Base-by-base conservation (phyloP, 1,140 invertebrate species). In the Magallana ariakensis region DNA sequence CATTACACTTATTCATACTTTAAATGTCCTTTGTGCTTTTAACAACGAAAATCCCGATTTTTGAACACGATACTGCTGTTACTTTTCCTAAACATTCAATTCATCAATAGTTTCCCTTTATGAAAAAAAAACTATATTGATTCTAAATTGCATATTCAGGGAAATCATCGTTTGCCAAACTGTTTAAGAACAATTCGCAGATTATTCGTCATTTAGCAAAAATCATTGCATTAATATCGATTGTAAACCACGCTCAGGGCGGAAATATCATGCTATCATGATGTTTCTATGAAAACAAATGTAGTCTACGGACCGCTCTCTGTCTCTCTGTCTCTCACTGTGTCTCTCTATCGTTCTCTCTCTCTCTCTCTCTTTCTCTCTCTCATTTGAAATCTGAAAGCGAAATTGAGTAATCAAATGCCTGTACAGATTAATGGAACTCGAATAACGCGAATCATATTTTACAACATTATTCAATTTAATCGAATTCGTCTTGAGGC, bases 141-240 rank as follows among this genome's bases (percentile, higher is more conserved):
- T 75, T 75, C 33, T 11, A 11, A 22, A 75, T 75, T 75, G 4
- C 10, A 10, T 11, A 22, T 33, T 75, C 19, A 13, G 26, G 66
- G 66, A 75, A 75, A 75, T 75, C 33, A 26, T 22, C 33, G 66
- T 75, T 75, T 75, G 66, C 66, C 33, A 75, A 75, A 33, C 66
- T 75, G 22, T 75, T 75, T 13, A 75, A 75, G 22, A 75, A 33
- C 66, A 75, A 75, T 26, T 75, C 22, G 11, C 22, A 10, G 66
- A 75, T 75, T 75, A 75, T 10, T 26, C 22, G 19, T 19, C 15
- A 75, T 75, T 75, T 13, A 75, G 66, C 19, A 22, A 75, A 75
- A 75, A 75, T 75, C 66, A 75, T 75, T 75, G 66, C 66, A 26
- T 46, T 75, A 9, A 75, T 75, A 75, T 75, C 8, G 22, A 75